Percentiles rank a stretch among this genome's conserved stretches.
Conservation (phyloP, 2,113 vertebrate species). For the Elgaria multicarinata region DNA sequence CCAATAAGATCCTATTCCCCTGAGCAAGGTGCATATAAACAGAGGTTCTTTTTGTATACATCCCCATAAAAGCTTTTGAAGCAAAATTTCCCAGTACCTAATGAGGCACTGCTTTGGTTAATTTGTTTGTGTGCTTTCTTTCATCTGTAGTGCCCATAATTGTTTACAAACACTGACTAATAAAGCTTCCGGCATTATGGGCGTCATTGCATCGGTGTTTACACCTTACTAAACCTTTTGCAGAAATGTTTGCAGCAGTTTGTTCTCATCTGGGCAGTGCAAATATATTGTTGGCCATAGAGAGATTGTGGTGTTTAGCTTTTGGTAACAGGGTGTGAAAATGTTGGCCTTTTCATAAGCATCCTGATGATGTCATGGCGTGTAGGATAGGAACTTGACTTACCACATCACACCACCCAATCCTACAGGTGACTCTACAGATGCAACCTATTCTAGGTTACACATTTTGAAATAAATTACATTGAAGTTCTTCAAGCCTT, state of each 20-base stretch:
- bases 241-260: background rate
- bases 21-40: background rate
- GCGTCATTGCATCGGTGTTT: slow-evolving; percentile 13
- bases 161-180: slow-evolving; percentile 60
- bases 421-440: background rate
- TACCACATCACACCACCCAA: background rate
- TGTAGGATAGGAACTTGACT: background rate
- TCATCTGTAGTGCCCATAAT: slow-evolving; percentile 28
- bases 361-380: background rate
- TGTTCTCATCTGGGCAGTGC: background rate
- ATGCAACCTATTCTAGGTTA: background rate
- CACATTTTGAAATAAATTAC: background rate
- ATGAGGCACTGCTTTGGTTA: background rate
- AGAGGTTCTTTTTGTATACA: slow-evolving; percentile 4
- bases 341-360: background rate
- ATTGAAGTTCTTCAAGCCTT: background rate
- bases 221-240: slow-evolving; percentile 18
- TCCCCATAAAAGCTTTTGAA: slow-evolving; percentile 21
- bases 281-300: background rate
- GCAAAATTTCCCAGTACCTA: slow-evolving; percentile 5
- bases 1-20: background rate
- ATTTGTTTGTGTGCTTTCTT: slow-evolving; percentile 9
- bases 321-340: background rate
- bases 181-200: slow-evolving; percentile 43
- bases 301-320: background rate